Base-by-base conservation (phyloP, 2,888 invertebrate species). In the Bellardia pandia region DNA sequence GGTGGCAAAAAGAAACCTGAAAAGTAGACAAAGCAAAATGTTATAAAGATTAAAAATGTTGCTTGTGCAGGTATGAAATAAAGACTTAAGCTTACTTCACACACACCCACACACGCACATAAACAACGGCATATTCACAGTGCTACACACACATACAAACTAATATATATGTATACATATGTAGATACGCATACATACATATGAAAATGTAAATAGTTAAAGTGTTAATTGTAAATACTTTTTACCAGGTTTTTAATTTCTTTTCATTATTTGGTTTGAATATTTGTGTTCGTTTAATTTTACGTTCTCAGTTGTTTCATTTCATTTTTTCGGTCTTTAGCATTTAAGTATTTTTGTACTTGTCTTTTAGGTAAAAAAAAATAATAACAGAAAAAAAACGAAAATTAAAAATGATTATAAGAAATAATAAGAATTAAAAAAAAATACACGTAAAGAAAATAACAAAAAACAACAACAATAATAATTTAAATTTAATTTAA, bases 271-370 rank as follows among this genome's bases (percentile, higher is more conserved):
- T 14, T 60, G 58, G 37, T 69, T 79, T 69, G 2, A 23, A 40
- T 33, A 14, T 48, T 14, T 8, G 16, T 11, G 14, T 58, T 51
- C 23, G 71, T 58, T 71, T 76, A 66, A 51, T 64, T 71, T 42
- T 1, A 8, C 40, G 23, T 62, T 8, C 7, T 66, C 11, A 51
- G n/a, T 75, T 48, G 5, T 51, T 40, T n/a, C 9, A 78, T 64
- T 45, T 13, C 14, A 3, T 86, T 74, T 72, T 60, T 79, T 71
- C 37, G 48, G 37, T 86, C 75, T 76, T 85, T 89, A 88, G 84
- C 81, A 76, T 87, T 81, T 89, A 89, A 89, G 88, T 89, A 89
- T 89, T 89, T 89, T 89, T 89, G 88, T 89, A 89, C 89, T 89
- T 89, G 86, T 85, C 81, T 86, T 80, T 82, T 88, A 83, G 80